Conservation (phyloP, 2,113 vertebrate species). For the Cyrtonyx montezumae region DNA sequence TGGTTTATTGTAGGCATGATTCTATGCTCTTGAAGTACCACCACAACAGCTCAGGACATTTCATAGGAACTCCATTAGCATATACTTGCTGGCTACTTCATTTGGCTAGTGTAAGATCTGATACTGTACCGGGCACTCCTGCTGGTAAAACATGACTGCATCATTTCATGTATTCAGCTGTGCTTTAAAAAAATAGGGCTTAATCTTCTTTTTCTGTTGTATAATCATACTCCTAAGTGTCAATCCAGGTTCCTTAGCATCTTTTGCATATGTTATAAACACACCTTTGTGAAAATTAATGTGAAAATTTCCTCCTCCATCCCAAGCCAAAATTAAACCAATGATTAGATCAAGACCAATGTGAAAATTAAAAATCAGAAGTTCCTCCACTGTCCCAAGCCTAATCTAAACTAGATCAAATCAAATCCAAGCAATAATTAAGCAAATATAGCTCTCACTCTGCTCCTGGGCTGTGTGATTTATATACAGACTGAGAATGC, state of each 20-base stretch:
- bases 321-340: neutral
- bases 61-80: neutral
- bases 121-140: neutral
- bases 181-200: neutral
- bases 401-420: neutral
- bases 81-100: neutral
- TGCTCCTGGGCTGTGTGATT: neutral
- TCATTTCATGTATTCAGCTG: neutral
- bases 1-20: no score
- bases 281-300: neutral
- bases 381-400: neutral
- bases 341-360: neutral
- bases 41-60: neutral
- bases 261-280: neutral
- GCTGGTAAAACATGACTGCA: neutral
- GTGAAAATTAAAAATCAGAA: neutral
- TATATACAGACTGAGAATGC: neutral
- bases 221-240: neutral
- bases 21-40: neutral
- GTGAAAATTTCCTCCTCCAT: neutral
- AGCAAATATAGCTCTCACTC: neutral
- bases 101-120: neutral
- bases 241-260: neutral
- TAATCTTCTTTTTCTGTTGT: neutral
- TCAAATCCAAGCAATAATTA: neutral